A percentile compares a stretch with the other conserved stretches of the same genome.
Evolutionary conservation across 2,888 invertebrate species (phyloP).

Genomic region (Tuta absoluta): DNA sequence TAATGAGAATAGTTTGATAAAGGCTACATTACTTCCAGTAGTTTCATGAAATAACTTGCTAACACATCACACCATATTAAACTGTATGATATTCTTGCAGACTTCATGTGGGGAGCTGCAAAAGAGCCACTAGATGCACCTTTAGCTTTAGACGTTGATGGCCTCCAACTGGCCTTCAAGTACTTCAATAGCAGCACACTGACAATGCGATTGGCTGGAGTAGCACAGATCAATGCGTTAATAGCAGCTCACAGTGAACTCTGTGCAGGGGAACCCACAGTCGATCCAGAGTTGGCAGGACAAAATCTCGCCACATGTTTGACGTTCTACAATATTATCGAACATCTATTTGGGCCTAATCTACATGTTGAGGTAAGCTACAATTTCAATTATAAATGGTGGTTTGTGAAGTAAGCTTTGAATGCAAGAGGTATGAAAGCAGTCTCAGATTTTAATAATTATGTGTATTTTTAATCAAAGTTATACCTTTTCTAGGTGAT

Average conservation of each 20-base stretch:
- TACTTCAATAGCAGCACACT: conserved; percentile 97
- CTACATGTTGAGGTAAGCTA: conserved; percentile 95
- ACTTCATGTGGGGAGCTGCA: conserved; percentile 97
- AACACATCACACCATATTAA: too few species aligned
- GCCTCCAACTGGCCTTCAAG: conserved; percentile 95
- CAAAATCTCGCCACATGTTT: conserved; percentile 94
- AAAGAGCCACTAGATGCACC: conserved; percentile 95
- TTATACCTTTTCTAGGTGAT: conserved; percentile 83
- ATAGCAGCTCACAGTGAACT: conserved; percentile 95
- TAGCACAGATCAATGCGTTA: conserved; percentile 96
- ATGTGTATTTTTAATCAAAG: not conserved
- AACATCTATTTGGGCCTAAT: conserved; percentile 98
- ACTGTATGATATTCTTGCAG: conserved; percentile 61
- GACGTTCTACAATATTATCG: conserved; percentile 92
- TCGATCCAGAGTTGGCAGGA: conserved; percentile 92
- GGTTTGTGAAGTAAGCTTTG: not conserved
- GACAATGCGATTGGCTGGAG: conserved; percentile 95
- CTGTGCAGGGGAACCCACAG: conserved; percentile 92
- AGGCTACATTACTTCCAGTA: too few species aligned
- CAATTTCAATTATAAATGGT: conserved; percentile 10
- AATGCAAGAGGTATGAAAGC: too few species aligned
- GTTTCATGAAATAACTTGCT: not conserved
- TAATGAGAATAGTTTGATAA: too few species aligned
- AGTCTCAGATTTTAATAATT: too few species aligned
- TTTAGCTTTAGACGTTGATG: conserved; percentile 93